Percentiles rank a stretch among this genome's conserved stretches.
These are phyloP conservation scores for Cochlearius cochlearius DNA, from an alignment of 2,113 vertebrate species.

Conservation along the genomic window DNA sequence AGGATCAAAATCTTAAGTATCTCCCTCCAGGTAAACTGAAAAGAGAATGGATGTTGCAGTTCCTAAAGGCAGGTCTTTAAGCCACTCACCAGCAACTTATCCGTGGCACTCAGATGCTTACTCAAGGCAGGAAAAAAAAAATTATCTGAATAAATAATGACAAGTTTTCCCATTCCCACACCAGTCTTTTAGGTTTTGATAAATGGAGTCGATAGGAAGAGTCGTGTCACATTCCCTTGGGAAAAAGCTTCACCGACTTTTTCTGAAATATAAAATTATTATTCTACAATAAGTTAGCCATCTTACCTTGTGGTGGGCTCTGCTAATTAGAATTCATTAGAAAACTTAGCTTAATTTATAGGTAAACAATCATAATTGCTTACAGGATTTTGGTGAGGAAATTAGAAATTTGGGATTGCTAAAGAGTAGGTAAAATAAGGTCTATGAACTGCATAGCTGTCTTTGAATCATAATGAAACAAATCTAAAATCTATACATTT, in stretches of 20 bases:
- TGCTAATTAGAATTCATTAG: not conserved
- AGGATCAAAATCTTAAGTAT: not conserved
- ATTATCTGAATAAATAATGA: not conserved
- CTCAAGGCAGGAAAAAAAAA: not conserved
- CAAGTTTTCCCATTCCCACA: constrained; percentile 11
- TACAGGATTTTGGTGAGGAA: not conserved
- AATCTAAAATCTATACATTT: not conserved
- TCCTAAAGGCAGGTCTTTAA: not conserved
- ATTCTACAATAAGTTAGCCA: not conserved
- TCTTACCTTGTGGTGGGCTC: not conserved
- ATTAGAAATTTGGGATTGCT: not conserved
- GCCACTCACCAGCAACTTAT: not conserved
- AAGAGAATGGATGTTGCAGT: not conserved
- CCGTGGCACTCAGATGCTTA: not conserved
- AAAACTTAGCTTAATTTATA: not conserved
- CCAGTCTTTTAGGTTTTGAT: not conserved
- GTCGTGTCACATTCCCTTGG: not conserved
- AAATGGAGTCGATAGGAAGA: not conserved
- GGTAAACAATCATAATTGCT: not conserved
- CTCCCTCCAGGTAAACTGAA: not conserved
- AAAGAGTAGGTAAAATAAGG: not conserved
- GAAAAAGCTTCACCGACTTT: not conserved
- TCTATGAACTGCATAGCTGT: not conserved
- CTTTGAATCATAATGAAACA: not conserved
- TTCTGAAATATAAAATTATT: not conserved